Evolutionary conservation across 2,113 vertebrate species (phyloP).

Genomic region (Daubentonia madagascariensis): DNA sequence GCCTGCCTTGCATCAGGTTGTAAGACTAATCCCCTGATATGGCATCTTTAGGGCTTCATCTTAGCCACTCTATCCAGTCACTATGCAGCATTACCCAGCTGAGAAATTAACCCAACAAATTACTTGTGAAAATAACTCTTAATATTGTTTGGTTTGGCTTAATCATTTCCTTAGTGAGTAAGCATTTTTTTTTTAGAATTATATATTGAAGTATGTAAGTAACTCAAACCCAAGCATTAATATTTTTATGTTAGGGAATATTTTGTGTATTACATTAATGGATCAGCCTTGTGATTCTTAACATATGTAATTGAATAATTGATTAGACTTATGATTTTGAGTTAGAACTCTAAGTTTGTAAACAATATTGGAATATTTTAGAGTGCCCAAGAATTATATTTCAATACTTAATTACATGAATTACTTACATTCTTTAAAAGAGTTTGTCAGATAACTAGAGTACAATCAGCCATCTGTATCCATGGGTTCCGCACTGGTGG

Average conservation of each 20-base stretch:
- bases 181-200: background rate
- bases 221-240: background rate
- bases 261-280: background rate
- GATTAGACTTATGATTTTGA: slow-evolving; percentile 13
- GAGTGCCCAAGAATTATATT: background rate
- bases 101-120: background rate
- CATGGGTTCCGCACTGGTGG: background rate
- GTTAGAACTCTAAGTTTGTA: slow-evolving; percentile 9
- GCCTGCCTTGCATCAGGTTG: background rate
- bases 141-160: background rate
- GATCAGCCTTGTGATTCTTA: background rate
- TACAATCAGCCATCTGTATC: background rate
- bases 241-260: background rate
- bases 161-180: background rate
- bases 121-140: background rate
- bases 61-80: background rate
- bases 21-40: background rate
- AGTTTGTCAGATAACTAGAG: background rate
- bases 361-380: slow-evolving; percentile 15
- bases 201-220: background rate
- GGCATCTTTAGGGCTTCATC: background rate
- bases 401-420: background rate
- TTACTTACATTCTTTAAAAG: background rate
- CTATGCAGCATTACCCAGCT: background rate
- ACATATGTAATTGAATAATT: background rate